phyloP scores from a whole-genome alignment of 37 sponge, comb jelly and placozoan genomes.

The Aplysina aerophoba region DNA sequence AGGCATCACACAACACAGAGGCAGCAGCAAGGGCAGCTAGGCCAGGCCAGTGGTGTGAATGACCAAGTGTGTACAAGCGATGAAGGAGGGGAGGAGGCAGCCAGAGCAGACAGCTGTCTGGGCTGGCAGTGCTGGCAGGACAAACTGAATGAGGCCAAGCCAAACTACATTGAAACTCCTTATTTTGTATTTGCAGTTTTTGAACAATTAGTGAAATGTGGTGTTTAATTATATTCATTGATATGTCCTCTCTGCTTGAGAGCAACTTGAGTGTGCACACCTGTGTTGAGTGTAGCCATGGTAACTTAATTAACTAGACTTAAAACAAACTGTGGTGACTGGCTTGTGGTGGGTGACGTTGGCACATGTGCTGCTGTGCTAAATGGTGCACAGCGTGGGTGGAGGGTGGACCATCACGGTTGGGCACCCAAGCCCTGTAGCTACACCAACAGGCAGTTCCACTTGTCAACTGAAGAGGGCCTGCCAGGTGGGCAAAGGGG shows the following conservation, averaged over 20 bases:
- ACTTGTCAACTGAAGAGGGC: too few species aligned
- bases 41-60: neutral
- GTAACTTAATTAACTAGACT: slow-evolving; percentile 42
- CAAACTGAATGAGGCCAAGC: too few species aligned
- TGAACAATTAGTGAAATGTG: too few species aligned
- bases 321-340: slow-evolving; percentile 10
- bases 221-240: neutral
- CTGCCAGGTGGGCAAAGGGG: too few species aligned
- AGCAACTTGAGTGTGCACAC: neutral
- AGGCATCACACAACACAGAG: neutral
- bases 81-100: slow-evolving; percentile 6
- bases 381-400: too few species aligned
- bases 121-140: slow-evolving; percentile 42
- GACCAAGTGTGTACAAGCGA: neutral
- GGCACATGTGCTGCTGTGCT: too few species aligned
- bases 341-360: slow-evolving; percentile 17
- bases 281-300: slow-evolving; percentile 57
- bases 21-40: neutral
- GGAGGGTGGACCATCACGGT: too few species aligned
- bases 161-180: too few species aligned
- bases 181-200: neutral
- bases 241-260: neutral
- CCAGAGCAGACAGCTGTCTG: too few species aligned
- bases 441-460: too few species aligned
- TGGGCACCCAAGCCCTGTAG: too few species aligned